Evolutionary conservation across 2,797 vertebrate genomes (phyloP).

Genomic region (Rhinatrema bivittatum): DNA sequence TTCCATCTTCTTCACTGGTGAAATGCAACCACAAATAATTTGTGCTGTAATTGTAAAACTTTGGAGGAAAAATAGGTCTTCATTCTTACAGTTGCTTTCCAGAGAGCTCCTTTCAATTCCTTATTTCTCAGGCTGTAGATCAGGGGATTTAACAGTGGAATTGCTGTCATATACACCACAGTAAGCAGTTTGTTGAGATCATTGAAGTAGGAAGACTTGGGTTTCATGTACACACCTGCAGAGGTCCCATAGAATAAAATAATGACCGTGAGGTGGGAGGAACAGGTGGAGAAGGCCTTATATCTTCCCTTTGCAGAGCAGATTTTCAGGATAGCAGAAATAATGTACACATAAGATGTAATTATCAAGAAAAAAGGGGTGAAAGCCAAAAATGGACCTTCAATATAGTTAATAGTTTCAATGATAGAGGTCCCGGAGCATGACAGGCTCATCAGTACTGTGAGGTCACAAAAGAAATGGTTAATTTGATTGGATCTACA

Average conservation of each 20-base stretch:
- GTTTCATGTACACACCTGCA: conserved; percentile 20
- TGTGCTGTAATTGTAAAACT: no score
- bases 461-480: conserved; percentile 19
- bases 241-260: conserved; percentile 17
- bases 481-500: conserved; percentile 13
- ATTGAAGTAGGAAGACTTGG: conserved; percentile 8
- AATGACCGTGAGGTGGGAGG: conserved; percentile 16
- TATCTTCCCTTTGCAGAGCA: not conserved
- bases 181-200: conserved; percentile 16
- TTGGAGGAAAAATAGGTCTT: no score
- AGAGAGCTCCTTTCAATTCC: conserved; percentile 19
- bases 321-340: conserved; percentile 9
- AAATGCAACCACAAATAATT: no score
- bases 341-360: conserved; percentile 14
- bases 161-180: conserved; percentile 20
- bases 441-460: conserved; percentile 18
- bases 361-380: conserved; percentile 3
- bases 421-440: conserved; percentile 6
- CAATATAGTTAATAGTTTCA: conserved; percentile 12
- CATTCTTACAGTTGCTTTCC: no score
- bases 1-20: no score
- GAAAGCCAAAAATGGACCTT: not conserved
- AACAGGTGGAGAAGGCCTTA: conserved; percentile 6
- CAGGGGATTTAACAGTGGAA: conserved; percentile 28
- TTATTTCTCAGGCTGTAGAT: conserved; percentile 32